Evolutionary conservation across 1,140 invertebrate genomes (phyloP), one percentile per base, ranked within the genome.

Genomic region (Stratiolaelaps scimitus): DNA sequence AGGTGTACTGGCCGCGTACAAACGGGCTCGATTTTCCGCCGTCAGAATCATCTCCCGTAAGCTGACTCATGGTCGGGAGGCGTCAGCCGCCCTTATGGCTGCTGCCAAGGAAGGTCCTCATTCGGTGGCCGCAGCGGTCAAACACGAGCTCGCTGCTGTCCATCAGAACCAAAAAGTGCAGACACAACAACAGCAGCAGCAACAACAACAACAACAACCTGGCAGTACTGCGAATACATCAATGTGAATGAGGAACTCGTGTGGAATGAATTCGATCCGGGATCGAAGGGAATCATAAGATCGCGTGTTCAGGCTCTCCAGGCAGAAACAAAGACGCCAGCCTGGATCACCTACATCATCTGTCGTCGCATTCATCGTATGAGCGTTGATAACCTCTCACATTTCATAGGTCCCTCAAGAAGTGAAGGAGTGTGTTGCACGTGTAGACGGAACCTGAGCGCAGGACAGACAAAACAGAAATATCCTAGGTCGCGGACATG

Each of bases 1-100:
- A 71, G 89, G 88, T 73, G 88, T 88, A 1, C 83, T 89, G 10
- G 83, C 84, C 45, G 88, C 88, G 13, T 90, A 89, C 77, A 87
- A 90, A 71, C 81, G 88, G 40, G 87, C 88, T 66, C 89, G 89
- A 76, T 87, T 91, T 15, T 89, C 86, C 7, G 86, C 87, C 0
- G 80, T 91, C n/a, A 86, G 84, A 71, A 91, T 92, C 70, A 79
- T 87, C n/a, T 73, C 72, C 64, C 68, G 70, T 48, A 71, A 70
- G 40, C 30, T 67, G 20, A 64, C 15, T n/a, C 34, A 65, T 17
- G 64, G 34, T 40, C 43, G 64, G 17, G 53, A 60, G 20, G 53
- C 53, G 2, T 60, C 53, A 10, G 53, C 53, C 15, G 53, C 53
- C 2, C 20, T 60, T 15, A 60, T 60, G 53, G 53, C 53, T 60